phyloP scores from a whole-genome alignment of 1,140 invertebrate species.

The Teleopsis dalmanni region DNA sequence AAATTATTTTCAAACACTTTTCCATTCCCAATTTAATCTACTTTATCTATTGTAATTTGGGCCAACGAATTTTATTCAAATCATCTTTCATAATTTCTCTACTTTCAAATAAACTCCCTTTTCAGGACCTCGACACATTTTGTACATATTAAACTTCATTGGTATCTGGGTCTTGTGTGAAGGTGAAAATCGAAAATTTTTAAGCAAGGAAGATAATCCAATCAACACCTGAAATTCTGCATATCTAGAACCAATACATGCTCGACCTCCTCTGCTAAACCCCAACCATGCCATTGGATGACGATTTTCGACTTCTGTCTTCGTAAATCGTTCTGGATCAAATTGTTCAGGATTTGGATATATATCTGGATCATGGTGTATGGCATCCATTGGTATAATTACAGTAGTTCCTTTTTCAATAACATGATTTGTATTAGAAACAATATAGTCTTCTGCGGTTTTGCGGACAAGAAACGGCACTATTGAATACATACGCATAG shows the following conservation, averaged over 20 bases:
- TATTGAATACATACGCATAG: conserved; percentile 46
- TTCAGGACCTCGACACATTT: neutral
- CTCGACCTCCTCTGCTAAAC: conserved; percentile 49
- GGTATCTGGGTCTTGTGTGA: conserved; percentile 2
- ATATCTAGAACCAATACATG: conserved; percentile 24
- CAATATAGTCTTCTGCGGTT: conserved; percentile 28
- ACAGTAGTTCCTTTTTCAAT: conserved; percentile 21
- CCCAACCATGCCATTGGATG: conserved; percentile 53
- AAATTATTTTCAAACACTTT: no score
- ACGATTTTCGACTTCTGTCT: conserved; percentile 44
- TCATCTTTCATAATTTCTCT: no score
- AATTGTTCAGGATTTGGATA: conserved; percentile 54
- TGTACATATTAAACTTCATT: conserved; percentile 34
- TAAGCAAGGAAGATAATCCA: conserved; percentile 19
- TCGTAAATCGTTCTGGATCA: conserved; percentile 52
- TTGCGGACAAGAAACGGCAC: conserved; percentile 28
- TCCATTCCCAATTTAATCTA: no score
- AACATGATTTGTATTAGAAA: conserved; percentile 25
- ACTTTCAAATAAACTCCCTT: neutral
- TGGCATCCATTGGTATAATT: conserved; percentile 49
- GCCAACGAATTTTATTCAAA: neutral
- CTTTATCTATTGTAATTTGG: no score
- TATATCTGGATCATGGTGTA: conserved; percentile 52
- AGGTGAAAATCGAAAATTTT: conserved; percentile 13
- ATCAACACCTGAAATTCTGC: conserved; percentile 14